phyloP scores from a whole-genome alignment of 2,113 vertebrate genomes.

The Neogale vison region DNA sequence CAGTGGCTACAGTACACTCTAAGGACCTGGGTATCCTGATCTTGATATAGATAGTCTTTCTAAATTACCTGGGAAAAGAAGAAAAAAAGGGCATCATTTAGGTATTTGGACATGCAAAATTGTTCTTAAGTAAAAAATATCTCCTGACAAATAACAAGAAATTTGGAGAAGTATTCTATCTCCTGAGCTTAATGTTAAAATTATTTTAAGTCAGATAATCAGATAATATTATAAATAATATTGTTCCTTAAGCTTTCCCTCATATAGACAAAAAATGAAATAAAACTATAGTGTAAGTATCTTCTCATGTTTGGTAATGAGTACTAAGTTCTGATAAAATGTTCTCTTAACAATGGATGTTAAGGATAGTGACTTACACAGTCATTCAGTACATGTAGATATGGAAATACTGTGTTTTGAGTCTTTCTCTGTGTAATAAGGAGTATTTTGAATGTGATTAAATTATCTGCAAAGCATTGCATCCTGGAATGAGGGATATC shows the following conservation, averaged over 20 bases:
- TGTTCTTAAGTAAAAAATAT: background rate
- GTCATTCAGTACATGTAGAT: background rate
- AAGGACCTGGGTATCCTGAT: background rate
- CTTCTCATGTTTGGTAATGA: background rate
- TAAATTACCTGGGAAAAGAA: background rate
- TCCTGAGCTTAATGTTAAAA: background rate
- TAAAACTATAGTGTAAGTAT: background rate
- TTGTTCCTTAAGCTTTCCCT: background rate
- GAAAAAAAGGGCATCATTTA: background rate
- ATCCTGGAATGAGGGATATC: background rate
- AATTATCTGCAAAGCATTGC: background rate
- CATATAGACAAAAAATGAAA: background rate
- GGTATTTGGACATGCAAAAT: background rate
- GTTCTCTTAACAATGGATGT: background rate
- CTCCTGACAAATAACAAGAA: background rate
- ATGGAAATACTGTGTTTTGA: background rate
- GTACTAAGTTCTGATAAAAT: background rate
- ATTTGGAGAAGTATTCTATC: background rate
- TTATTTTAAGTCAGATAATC: background rate
- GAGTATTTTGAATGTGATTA: background rate
- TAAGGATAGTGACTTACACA: background rate
- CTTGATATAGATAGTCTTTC: background rate
- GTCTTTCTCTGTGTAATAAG: background rate
- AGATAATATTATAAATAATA: background rate
- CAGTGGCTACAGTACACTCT: accelerated